Conservation (phyloP, 2,797 vertebrate genomes). For the Dicrostonyx torquatus region DNA sequence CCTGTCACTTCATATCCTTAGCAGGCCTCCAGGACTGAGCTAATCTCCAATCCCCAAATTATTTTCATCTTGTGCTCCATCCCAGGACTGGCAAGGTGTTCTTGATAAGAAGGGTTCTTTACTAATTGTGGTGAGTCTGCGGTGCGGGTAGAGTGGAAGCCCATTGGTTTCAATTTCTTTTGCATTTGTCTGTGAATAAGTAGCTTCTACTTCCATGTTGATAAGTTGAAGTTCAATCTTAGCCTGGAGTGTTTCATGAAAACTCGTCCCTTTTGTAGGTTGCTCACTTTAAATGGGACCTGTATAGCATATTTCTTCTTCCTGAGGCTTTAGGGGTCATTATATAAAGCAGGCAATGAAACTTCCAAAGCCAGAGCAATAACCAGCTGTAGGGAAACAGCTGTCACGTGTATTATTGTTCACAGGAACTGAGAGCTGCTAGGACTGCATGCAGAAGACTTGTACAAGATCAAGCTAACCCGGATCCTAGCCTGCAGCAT, state of each 20-base stretch:
- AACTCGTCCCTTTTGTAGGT: background rate
- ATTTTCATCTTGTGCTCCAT: slow-evolving; percentile 8
- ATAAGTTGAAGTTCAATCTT: background rate
- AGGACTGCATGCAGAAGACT: background rate
- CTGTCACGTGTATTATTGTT: background rate
- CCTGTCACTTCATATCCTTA: slow-evolving; percentile 44
- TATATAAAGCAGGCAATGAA: background rate
- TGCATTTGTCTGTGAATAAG: background rate
- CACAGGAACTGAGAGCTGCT: background rate
- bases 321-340: background rate
- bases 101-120: background rate
- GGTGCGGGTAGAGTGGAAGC: background rate
- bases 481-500: too few species aligned
- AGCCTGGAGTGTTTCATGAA: background rate
- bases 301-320: background rate
- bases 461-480: background rate
- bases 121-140: background rate
- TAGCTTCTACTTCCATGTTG: background rate
- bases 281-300: background rate
- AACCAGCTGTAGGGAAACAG: too few species aligned
- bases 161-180: background rate
- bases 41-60: slow-evolving; percentile 43
- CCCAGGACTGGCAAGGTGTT: background rate
- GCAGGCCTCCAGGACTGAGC: background rate
- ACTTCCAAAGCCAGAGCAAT: background rate